Conservation (phyloP, 2,888 invertebrate species). For the Acleris sparsana region DNA sequence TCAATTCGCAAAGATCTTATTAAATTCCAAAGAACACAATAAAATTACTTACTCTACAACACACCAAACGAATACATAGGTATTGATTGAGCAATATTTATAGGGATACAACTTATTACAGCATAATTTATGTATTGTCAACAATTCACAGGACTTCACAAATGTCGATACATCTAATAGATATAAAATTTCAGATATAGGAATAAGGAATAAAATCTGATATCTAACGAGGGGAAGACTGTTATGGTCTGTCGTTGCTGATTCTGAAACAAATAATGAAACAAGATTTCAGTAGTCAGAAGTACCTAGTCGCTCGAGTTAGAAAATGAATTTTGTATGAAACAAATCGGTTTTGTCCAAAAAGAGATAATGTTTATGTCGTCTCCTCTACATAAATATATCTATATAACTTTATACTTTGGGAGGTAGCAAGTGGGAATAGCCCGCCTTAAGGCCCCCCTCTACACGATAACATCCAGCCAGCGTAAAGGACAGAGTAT, state of each 20-base stretch:
- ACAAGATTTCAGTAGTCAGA: background rate
- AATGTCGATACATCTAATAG: slow-evolving; percentile 68
- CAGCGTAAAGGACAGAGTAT: too few species aligned
- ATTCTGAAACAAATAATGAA: slow-evolving; percentile 61
- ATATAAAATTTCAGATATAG: slow-evolving; percentile 78
- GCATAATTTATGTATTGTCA: slow-evolving; percentile 77
- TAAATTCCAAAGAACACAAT: slow-evolving; percentile 43
- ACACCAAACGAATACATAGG: slow-evolving; percentile 60
- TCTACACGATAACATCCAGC: too few species aligned
- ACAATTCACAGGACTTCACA: slow-evolving; percentile 72
- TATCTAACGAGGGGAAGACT: slow-evolving; percentile 81
- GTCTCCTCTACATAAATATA: too few species aligned
- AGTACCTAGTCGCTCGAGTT: background rate
- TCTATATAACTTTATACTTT: too few species aligned
- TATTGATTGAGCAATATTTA: slow-evolving; percentile 73
- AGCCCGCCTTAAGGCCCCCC: too few species aligned
- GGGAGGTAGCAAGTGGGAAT: too few species aligned
- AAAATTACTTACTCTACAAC: slow-evolving; percentile 48
- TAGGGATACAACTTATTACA: slow-evolving; percentile 70
- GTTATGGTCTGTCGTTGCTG: slow-evolving; percentile 77
- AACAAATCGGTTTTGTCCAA: too few species aligned
- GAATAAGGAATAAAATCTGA: slow-evolving; percentile 77
- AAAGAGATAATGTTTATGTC: too few species aligned
- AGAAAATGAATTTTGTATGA: too few species aligned
- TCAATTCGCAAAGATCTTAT: slow-evolving; percentile 41